Evolutionary conservation across 2,113 vertebrate genomes (phyloP).

Genomic region (Parotia lawesii): DNA sequence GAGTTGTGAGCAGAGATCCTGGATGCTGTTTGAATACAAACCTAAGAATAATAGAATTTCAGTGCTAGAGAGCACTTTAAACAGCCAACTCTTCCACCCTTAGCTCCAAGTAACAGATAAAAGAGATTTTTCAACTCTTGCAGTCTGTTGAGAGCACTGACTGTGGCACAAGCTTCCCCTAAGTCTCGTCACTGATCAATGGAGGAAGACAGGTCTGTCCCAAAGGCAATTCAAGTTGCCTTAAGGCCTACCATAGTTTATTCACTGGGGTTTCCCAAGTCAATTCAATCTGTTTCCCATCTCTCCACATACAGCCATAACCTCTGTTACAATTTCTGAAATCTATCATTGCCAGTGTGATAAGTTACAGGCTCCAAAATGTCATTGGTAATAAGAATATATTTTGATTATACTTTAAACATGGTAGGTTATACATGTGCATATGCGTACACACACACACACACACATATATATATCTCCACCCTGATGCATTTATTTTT

Average conservation of each 20-base stretch:
- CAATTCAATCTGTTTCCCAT: not conserved
- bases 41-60: not conserved
- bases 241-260: not conserved
- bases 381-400: not conserved
- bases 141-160: not conserved
- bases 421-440: not conserved
- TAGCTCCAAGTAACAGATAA: not conserved
- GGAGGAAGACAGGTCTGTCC: not conserved
- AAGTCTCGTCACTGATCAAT: not conserved
- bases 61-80: not conserved
- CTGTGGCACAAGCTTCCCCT: not conserved
- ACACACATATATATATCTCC: not conserved
- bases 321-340: not conserved
- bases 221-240: not conserved
- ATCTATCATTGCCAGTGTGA: not conserved
- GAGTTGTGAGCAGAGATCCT: not conserved
- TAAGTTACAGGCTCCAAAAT: not conserved
- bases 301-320: not conserved
- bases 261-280: not conserved
- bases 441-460: not conserved
- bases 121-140: not conserved
- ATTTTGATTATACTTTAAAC: not conserved
- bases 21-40: not conserved
- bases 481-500: not conserved
- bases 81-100: not conserved